Conservation (phyloP, 2,888 invertebrate genomes). For the Colostygia pectinataria region DNA sequence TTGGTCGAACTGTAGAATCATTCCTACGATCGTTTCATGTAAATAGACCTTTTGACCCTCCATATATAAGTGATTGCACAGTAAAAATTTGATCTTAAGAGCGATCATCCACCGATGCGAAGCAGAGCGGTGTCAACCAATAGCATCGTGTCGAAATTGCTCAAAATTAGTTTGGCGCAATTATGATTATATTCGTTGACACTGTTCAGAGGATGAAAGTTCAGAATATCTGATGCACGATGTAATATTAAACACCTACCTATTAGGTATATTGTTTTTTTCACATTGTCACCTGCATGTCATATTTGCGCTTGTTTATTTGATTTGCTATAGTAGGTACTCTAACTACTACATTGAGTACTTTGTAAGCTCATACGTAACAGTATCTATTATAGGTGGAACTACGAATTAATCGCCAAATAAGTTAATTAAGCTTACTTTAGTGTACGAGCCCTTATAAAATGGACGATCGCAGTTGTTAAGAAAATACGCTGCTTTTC, state of each 20-base stretch:
- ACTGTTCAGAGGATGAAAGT: too few relatives aligned
- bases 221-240: too few relatives aligned
- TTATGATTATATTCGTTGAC: too few relatives aligned
- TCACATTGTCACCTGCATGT: slow-evolving; percentile 32
- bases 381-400: slow-evolving; percentile 28
- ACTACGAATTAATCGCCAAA: slow-evolving; percentile 19
- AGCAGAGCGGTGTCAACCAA: too few relatives aligned
- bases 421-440: slow-evolving; percentile 16
- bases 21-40: slow-evolving; percentile 36
- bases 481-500: slow-evolving; percentile 27
- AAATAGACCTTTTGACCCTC: slow-evolving; percentile 24
- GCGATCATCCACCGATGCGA: too few relatives aligned
- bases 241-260: slow-evolving; percentile 24
- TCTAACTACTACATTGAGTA: slow-evolving; percentile 23
- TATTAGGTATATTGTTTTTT: too few relatives aligned
- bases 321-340: slow-evolving; percentile 15
- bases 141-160: too few relatives aligned
- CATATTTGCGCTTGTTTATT: slow-evolving; percentile 23
- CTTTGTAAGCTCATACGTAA: slow-evolving; percentile 12
- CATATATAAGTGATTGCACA: slow-evolving; percentile 31
- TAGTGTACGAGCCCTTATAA: slow-evolving; percentile 17
- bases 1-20: slow-evolving; percentile 64
- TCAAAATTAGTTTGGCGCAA: slow-evolving; percentile 11
- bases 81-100: too few relatives aligned
- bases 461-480: slow-evolving; percentile 19